These are phyloP conservation scores for Pantherophis guttatus DNA, from an alignment of 2,113 vertebrate genomes.

Conservation along the genomic window DNA sequence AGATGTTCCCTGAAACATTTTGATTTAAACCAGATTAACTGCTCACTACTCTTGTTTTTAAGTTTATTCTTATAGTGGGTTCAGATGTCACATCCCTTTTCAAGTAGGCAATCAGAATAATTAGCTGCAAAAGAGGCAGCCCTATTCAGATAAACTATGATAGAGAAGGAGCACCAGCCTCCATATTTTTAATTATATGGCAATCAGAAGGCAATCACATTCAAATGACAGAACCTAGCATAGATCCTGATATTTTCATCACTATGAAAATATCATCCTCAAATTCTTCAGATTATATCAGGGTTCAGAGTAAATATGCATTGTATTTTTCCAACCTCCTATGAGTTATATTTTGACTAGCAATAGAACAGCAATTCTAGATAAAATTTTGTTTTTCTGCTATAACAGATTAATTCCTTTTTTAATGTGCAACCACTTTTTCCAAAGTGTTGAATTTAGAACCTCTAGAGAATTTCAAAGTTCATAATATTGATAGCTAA, in stretches of 20 bases:
- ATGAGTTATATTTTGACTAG: not conserved
- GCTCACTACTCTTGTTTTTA: not conserved
- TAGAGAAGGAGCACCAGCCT: not conserved
- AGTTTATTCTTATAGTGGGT: constrained; percentile 8
- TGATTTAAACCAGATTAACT: not conserved
- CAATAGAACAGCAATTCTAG: not conserved
- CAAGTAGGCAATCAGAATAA: constrained; percentile 9
- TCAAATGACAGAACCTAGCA: not conserved
- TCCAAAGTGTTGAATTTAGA: not conserved
- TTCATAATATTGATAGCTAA: not conserved
- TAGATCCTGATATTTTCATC: not conserved
- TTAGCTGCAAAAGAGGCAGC: not conserved
- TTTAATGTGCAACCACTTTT: not conserved
- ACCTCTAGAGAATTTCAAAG: not conserved
- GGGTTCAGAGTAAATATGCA: not conserved
- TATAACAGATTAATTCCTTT: not conserved
- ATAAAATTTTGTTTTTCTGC: constrained; percentile 1
- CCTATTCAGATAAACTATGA: constrained; percentile 10
- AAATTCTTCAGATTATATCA: constrained; percentile 6
- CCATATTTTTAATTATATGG: constrained; percentile 31
- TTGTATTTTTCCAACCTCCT: not conserved
- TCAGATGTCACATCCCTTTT: not conserved
- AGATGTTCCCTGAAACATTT: not conserved
- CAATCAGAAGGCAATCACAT: not conserved
- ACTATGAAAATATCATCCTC: constrained; percentile 1